phyloP scores from a whole-genome alignment of 2,888 invertebrate genomes.

The Orthosia incerta region DNA sequence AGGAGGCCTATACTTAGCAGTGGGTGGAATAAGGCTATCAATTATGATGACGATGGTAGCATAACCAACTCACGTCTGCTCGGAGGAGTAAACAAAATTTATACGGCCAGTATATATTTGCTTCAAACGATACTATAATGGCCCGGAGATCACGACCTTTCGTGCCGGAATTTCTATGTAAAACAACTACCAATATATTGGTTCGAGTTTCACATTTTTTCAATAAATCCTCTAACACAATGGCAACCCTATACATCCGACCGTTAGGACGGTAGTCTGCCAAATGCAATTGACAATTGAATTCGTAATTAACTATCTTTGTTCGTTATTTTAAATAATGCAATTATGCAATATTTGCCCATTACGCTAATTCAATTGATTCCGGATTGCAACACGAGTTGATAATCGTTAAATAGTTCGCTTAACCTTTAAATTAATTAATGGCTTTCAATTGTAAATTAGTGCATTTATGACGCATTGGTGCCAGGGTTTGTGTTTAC shows the following conservation, averaged over 20 bases:
- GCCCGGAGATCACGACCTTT: not conserved
- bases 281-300: constrained; percentile 70
- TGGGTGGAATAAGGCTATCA: too few species aligned
- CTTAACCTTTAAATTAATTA: constrained; percentile 43
- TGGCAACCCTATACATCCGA: constrained; percentile 38
- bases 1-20: too few species aligned
- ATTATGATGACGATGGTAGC: too few species aligned
- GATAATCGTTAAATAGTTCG: constrained; percentile 39
- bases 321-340: constrained; percentile 51
- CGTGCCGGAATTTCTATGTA: not conserved
- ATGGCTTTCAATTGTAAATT: constrained; percentile 39
- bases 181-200: constrained; percentile 5
- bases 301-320: constrained; percentile 65
- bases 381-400: constrained; percentile 37
- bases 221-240: not conserved
- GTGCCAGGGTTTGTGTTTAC: constrained; percentile 39
- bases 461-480: constrained; percentile 23
- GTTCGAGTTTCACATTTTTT: not conserved
- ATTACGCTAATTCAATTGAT: constrained; percentile 52
- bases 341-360: constrained; percentile 53
- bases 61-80: not conserved
- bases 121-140: not conserved
- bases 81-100: not conserved
- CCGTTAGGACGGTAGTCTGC: constrained; percentile 68
- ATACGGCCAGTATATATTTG: not conserved